Percentiles rank a stretch among this genome's conserved stretches.
phyloP scores from a whole-genome alignment of 2,888 invertebrate genomes.

The Odontocolon sp. region DNA sequence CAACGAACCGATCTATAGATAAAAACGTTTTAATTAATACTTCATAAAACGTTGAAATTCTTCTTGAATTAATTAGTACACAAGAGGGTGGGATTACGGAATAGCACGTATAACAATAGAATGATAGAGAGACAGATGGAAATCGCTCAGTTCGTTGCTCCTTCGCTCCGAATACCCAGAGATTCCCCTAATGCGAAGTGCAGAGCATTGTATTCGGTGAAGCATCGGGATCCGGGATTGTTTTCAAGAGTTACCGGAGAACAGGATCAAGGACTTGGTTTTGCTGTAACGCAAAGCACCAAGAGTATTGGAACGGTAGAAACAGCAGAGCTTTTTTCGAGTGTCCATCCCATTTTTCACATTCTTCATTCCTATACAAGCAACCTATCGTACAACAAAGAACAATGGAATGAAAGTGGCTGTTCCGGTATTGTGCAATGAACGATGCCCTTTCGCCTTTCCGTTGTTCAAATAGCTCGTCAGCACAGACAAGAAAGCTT shows the following conservation, averaged over 20 bases:
- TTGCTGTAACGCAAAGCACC: not conserved
- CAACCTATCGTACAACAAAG: not conserved
- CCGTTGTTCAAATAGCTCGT: not conserved
- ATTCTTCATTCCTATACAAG: not conserved
- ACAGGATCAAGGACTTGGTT: not conserved
- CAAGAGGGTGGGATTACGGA: no score
- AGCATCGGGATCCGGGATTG: not conserved
- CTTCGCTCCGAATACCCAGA: not conserved
- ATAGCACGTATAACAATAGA: no score
- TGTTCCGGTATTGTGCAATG: not conserved
- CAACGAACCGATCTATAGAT: no score
- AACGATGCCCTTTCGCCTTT: not conserved
- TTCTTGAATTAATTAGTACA: no score
- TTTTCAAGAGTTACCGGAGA: not conserved
- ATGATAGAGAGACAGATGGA: not conserved
- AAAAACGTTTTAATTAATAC: no score
- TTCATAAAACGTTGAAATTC: no score
- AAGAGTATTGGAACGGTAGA: not conserved
- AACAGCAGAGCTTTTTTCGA: slow-evolving; percentile 8
- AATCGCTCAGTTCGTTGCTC: not conserved
- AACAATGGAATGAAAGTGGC: not conserved
- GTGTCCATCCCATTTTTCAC: not conserved
- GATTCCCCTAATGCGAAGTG: not conserved
- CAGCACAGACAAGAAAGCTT: slow-evolving; percentile 4
- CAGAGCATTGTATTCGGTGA: not conserved